These are phyloP conservation scores for Polypedilum pembai DNA, from an alignment of 1,140 invertebrate genomes.

Conservation along the genomic window DNA sequence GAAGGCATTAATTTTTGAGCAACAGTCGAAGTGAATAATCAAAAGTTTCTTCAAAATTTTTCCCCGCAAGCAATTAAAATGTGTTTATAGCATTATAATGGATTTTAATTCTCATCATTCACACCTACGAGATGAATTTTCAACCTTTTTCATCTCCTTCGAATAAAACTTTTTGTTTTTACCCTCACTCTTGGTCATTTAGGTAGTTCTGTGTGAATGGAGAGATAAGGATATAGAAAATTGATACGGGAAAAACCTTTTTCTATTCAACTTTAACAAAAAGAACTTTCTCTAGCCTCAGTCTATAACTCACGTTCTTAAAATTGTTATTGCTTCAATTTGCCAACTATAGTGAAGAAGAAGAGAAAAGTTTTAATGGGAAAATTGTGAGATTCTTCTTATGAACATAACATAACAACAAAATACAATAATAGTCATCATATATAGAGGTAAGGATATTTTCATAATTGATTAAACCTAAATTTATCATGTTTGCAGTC, in stretches of 20 bases:
- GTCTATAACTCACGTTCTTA: constrained; percentile 17
- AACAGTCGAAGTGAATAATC: too few relatives aligned
- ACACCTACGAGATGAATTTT: not conserved
- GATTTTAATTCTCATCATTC: constrained; percentile 18
- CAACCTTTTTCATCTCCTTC: not conserved
- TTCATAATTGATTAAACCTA: constrained; percentile 28
- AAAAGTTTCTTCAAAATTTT: not conserved
- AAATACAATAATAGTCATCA: not conserved
- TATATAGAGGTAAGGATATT: constrained; percentile 21
- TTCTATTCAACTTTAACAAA: not conserved
- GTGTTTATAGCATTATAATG: constrained; percentile 13
- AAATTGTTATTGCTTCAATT: constrained; percentile 25
- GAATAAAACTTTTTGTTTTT: not conserved
- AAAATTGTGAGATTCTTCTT: constrained; percentile 4
- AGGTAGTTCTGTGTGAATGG: not conserved
- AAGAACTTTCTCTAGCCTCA: not conserved
- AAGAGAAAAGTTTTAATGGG: constrained; percentile 25
- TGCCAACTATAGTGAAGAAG: not conserved
- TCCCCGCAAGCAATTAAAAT: not conserved
- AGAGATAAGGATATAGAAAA: constrained; percentile 6
- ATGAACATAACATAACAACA: not conserved
- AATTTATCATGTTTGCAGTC: constrained; percentile 28
- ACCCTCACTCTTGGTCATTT: not conserved
- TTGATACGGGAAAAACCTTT: constrained; percentile 21
- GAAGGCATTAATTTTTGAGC: too few relatives aligned